These are phyloP conservation scores for Sparus aurata DNA, from an alignment of 2,797 vertebrate species.

Conservation along the genomic window DNA sequence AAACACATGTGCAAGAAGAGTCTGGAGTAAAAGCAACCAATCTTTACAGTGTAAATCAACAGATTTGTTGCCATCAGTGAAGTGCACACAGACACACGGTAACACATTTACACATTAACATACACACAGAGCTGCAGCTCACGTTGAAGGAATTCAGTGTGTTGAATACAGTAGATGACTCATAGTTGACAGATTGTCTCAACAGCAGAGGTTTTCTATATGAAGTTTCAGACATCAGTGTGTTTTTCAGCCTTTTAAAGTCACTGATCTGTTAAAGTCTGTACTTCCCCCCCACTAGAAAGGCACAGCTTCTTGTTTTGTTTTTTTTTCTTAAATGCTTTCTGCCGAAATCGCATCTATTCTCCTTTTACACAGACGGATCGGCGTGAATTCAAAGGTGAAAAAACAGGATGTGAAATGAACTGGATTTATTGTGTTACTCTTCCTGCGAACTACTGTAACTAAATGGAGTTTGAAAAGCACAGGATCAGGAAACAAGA, in stretches of 20 bases:
- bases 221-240: conserved; percentile 24
- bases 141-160: conserved; percentile 68
- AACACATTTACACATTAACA: conserved; percentile 39
- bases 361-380: conserved; percentile 19
- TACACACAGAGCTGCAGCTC: conserved; percentile 43
- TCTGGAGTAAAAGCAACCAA: conserved; percentile 64
- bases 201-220: conserved; percentile 29
- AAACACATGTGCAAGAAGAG: conserved; percentile 71
- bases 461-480: conserved; percentile 31
- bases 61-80: conserved; percentile 59
- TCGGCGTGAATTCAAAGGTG: conserved; percentile 35
- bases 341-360: conserved; percentile 18
- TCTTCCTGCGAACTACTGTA: conserved; percentile 46
- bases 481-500: conserved; percentile 38
- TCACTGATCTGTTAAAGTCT: conserved; percentile 17
- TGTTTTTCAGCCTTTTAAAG: conserved; percentile 38
- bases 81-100: conserved; percentile 39
- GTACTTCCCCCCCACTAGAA: not conserved
- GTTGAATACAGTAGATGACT: conserved; percentile 72
- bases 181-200: conserved; percentile 59
- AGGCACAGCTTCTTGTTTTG: not conserved
- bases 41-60: conserved; percentile 75
- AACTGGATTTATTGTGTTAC: conserved; percentile 58
- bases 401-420: conserved; percentile 65
- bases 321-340: not conserved